These are phyloP conservation scores for Ectemnius lituratus DNA, from an alignment of 2,888 invertebrate species.

Conservation along the genomic window DNA sequence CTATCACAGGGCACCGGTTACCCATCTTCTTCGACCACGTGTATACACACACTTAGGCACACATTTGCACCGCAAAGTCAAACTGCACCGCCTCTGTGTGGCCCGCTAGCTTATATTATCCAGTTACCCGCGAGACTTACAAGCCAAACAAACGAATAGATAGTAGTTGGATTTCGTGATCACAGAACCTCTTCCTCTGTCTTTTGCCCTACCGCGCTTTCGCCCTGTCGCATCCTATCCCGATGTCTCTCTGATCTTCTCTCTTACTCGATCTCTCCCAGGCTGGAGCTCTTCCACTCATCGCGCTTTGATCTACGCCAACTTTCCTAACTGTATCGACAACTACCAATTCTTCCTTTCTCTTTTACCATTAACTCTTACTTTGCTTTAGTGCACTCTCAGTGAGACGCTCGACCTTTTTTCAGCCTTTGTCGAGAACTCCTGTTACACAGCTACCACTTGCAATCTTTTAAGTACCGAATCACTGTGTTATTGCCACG, in stretches of 20 bases:
- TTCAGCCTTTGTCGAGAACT: too few species aligned
- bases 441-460: too few species aligned
- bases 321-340: constrained; percentile 5
- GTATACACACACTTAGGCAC: constrained; percentile 62
- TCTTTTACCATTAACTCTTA: neutral
- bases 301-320: constrained; percentile 2
- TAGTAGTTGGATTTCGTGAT: constrained; percentile 57
- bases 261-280: neutral
- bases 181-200: constrained; percentile 16
- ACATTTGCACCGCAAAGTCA: constrained; percentile 66
- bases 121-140: constrained; percentile 68
- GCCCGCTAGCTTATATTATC: constrained; percentile 68
- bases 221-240: constrained; percentile 14
- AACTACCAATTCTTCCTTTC: neutral
- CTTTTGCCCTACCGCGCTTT: neutral
- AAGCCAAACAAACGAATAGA: constrained; percentile 69
- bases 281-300: constrained; percentile 6
- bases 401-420: too few species aligned
- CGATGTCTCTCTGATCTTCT: neutral
- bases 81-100: constrained; percentile 53
- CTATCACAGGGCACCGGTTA: constrained; percentile 31
- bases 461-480: too few species aligned
- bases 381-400: neutral
- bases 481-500: too few species aligned
- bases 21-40: constrained; percentile 39